Base-by-base conservation (phyloP, 2,797 vertebrate species). In the Garrulus glandarius region DNA sequence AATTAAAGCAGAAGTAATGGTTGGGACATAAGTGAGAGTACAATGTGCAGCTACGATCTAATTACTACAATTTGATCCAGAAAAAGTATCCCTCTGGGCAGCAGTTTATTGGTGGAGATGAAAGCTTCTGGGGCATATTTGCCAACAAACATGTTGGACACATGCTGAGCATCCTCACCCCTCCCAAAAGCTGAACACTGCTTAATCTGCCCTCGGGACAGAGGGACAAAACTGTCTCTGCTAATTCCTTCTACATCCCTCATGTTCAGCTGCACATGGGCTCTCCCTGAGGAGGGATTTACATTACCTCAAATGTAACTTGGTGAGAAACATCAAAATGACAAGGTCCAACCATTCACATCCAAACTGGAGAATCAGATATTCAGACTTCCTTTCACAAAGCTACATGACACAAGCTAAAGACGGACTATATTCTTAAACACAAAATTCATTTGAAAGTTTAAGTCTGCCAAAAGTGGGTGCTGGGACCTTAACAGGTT, bases 1-100 rank as follows among this genome's bases (percentile, higher is more conserved):
- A 96, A 96, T 95, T 97, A 97, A 95, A 95, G 88, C 78, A 92
- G 65, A 92, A 93, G 53, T 87, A 94, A 91, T 75, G 44, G 46
- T 5, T 78, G 61, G 77, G 82, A 91, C 46, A 41, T 78, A 85
- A 81, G 26, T 68, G 84, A 89, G 81, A 93, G 75, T 81, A 91
- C 37, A 57, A 89, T 91, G 57, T 47, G 41, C 36, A 75, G 89
- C 92, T 91, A 89, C 75, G 85, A 61, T 83, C 53, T 94, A 93
- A 96, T 96, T 93, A 97, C 56, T 89, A 83, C 36, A 59, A 44
- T 91, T 83, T 87, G 72, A 91, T 91, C 65, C 81, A 60, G 70
- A 91, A 90, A n/a, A 85, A 61, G 26, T 34, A 34, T 80, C 83
- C 92, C 75, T 81, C 50, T 4, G 8, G 95, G 90, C 83, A 89